Evolutionary conservation across 2,888 invertebrate genomes (phyloP).

Genomic region (Digitonthophagus gazella): DNA sequence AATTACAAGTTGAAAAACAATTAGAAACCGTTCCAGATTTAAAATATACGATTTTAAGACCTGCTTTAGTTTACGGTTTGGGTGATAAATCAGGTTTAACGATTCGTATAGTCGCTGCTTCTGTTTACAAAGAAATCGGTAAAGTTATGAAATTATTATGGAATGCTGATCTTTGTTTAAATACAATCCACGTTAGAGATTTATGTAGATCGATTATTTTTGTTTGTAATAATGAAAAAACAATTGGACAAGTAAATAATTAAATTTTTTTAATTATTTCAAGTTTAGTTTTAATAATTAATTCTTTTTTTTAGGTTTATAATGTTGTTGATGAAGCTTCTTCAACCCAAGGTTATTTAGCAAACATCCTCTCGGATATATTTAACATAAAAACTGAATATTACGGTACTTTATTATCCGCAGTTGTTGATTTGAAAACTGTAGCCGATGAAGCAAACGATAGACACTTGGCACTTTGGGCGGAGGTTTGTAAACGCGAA

Average conservation of each 20-base stretch:
- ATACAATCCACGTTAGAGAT: conserved; percentile 85
- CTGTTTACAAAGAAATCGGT: conserved; percentile 81
- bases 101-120: conserved; percentile 81
- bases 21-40: conserved; percentile 66
- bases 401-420: conserved; percentile 78
- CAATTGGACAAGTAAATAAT: conserved; percentile 41
- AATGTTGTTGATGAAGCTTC: conserved; percentile 81
- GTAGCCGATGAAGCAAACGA: conserved; percentile 91
- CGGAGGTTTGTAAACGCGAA: conserved; percentile 75
- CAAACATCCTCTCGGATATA: conserved; percentile 74
- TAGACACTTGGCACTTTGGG: conserved; percentile 91
- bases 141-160: conserved; percentile 92
- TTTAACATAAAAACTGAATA: conserved; percentile 86
- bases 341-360: conserved; percentile 83
- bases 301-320: conserved; percentile 58
- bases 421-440: conserved; percentile 75
- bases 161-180: conserved; percentile 79
- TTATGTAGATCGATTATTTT: conserved; percentile 81
- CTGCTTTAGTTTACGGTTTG: conserved; percentile 82
- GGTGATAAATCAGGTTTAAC: conserved; percentile 82
- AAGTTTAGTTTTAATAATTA: conserved; percentile 11
- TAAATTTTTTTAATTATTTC: background rate
- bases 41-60: conserved; percentile 75
- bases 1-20: conserved; percentile 77
- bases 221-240: conserved; percentile 51